Evolutionary conservation across 2,888 invertebrate species (phyloP), one percentile per base, ranked within the genome.

Genomic region (Acronicta alni): DNA sequence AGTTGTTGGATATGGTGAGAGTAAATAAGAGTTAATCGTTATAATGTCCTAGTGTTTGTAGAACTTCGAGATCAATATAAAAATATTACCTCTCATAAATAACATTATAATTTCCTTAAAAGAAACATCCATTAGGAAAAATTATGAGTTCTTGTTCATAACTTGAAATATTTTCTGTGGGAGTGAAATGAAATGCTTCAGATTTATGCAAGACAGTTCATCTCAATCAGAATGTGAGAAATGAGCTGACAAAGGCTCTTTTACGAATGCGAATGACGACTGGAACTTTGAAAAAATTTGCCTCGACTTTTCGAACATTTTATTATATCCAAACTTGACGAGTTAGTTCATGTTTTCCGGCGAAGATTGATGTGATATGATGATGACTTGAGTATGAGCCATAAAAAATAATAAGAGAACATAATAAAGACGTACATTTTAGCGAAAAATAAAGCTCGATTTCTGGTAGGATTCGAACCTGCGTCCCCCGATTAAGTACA

Each of bases 321-420:
- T 87, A 88, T 87, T 88, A 84, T 80, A 82, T 85, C 79, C 81
- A 83, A 83, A 86, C 77, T 87, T 84, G 82, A 84, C 84, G 79
- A 83, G 75, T 81, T 83, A 83, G 75, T 81, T 83, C 81, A 77
- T 85, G 84, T 87, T 83, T 80, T 82, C 72, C 72, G 86, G 85
- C 86, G 76, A 79, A 79, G 84, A 89, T 89, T 87, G 83, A 88
- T 89, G 86, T 83, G 79, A 9, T 72, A 15, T 38, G 38, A 17
- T 9, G 18, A 12, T 18, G 17, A 73, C 70, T 77, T 80, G 76
- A 66, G 72, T 68, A 72, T 67, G 67, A 70, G 78, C 76, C 78
- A 81, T 83, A 81, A 80, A 84, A 45, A 59, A 61, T 67, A 38
- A 14, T 42, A 20, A 20, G 5, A 41, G 1, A 23, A 7, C 0